A percentile compares a stretch with the other conserved stretches of the same genome.
These are phyloP conservation scores for Epinephelus moara DNA, from an alignment of 2,113 vertebrate genomes.

Conservation along the genomic window DNA sequence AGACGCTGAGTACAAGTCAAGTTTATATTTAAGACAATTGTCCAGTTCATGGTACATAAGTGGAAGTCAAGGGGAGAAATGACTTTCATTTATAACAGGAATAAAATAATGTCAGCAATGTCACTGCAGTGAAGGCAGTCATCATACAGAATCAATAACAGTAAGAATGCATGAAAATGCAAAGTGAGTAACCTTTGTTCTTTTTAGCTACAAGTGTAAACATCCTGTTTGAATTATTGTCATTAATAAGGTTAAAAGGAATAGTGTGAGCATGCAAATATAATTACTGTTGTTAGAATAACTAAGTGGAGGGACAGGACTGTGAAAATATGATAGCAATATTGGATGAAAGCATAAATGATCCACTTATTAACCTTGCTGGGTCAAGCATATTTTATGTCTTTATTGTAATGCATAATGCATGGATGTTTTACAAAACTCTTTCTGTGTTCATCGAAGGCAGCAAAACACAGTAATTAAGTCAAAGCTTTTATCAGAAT, in stretches of 20 bases:
- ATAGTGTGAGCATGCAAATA: conserved; percentile 37
- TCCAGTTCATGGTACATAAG: not conserved
- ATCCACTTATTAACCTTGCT: conserved; percentile 20
- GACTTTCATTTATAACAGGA: not conserved
- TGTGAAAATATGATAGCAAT: conserved; percentile 4
- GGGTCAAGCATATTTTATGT: not conserved
- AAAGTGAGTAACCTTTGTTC: not conserved
- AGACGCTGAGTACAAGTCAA: not conserved
- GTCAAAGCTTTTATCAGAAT: not conserved
- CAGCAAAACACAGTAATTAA: not conserved
- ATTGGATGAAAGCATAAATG: not conserved
- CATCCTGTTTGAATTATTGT: conserved; percentile 31
- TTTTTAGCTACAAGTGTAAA: conserved; percentile 12
- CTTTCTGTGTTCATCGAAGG: not conserved
- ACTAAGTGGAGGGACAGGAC: conserved; percentile 4
- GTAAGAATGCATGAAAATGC: not conserved
- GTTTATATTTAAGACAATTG: not conserved
- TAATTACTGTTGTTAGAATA: conserved; percentile 31
- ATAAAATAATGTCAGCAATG: not conserved
- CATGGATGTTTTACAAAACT: not conserved
- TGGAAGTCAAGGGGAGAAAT: not conserved
- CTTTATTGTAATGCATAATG: not conserved
- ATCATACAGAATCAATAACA: conserved; percentile 17
- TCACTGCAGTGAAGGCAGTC: not conserved
- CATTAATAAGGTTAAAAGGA: conserved; percentile 36